Evolutionary conservation across 2,797 vertebrate genomes (phyloP).

Genomic region (Sebastes hubbsi): DNA sequence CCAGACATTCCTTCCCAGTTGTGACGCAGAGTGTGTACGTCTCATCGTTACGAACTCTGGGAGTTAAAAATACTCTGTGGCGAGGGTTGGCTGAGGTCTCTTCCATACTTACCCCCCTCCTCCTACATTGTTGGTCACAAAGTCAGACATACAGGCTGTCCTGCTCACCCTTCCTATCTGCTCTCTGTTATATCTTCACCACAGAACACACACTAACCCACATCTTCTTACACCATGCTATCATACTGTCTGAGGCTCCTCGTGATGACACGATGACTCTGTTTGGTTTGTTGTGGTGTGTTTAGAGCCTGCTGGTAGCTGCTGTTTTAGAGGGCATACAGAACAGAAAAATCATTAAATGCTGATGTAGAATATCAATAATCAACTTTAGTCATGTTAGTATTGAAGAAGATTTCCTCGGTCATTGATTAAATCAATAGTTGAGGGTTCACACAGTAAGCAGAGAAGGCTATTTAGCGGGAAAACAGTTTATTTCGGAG

Average conservation of each 20-base stretch:
- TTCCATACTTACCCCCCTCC: slow-evolving; percentile 3
- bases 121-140: background rate
- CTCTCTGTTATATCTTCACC: slow-evolving; percentile 10
- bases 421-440: background rate
- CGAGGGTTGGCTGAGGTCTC: slow-evolving; percentile 56
- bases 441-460: background rate
- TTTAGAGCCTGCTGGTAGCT: background rate
- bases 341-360: background rate
- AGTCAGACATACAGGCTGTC: slow-evolving; percentile 37
- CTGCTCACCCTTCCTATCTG: slow-evolving; percentile 17
- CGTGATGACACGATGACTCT: background rate
- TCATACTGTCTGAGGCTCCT: slow-evolving; percentile 6
- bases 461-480: background rate
- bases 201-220: slow-evolving; percentile 32
- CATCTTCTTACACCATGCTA: slow-evolving; percentile 24
- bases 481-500: background rate
- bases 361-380: background rate
- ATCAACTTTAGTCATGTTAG: background rate
- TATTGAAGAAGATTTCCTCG: background rate
- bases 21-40: slow-evolving; percentile 73
- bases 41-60: slow-evolving; percentile 36
- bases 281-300: background rate
- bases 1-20: slow-evolving; percentile 78
- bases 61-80: slow-evolving; percentile 71
- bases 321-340: background rate